These are phyloP conservation scores for Amitus sp. DNA, from an alignment of 2,888 invertebrate species.

Conservation along the genomic window DNA sequence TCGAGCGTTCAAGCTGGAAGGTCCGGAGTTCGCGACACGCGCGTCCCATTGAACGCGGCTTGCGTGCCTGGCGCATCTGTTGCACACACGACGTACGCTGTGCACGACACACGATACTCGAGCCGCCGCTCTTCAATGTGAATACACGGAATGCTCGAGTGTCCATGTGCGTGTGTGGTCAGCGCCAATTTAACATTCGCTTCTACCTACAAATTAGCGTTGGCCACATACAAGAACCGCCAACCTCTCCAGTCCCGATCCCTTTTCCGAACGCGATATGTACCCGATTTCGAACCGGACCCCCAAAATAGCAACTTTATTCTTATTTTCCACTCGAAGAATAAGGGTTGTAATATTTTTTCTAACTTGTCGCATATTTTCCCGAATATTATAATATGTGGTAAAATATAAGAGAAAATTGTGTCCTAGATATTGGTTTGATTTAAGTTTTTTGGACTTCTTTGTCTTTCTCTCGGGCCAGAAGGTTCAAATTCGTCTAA, in stretches of 20 bases:
- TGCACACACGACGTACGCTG: conserved; percentile 56
- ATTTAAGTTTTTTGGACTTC: too few relatives aligned
- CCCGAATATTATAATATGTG: too few relatives aligned
- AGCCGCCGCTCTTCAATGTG: conserved; percentile 14
- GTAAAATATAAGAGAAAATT: too few relatives aligned
- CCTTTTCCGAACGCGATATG: conserved; percentile 36
- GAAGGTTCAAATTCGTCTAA: too few relatives aligned
- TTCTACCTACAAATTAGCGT: conserved; percentile 54
- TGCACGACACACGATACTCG: conserved; percentile 44
- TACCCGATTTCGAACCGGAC: too few relatives aligned
- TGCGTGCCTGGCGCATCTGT: conserved; percentile 64
- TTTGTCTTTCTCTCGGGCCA: too few relatives aligned
- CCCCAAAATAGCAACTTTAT: too few relatives aligned
- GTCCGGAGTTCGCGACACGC: conserved; percentile 59
- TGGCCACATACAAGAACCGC: conserved; percentile 45
- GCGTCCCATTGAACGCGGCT: conserved; percentile 52
- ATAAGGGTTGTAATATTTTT: too few relatives aligned
- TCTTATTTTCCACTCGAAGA: too few relatives aligned
- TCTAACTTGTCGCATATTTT: too few relatives aligned
- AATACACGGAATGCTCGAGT: conserved; percentile 28
- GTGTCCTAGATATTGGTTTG: too few relatives aligned
- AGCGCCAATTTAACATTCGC: conserved; percentile 56
- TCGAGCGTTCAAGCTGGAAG: conserved; percentile 48
- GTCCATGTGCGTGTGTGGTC: conserved; percentile 53
- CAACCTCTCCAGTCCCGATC: conserved; percentile 49